A percentile compares a stretch with the other conserved stretches of the same genome.
Evolutionary conservation across 2,797 vertebrate genomes (phyloP).

Genomic region (Danio choprae): DNA sequence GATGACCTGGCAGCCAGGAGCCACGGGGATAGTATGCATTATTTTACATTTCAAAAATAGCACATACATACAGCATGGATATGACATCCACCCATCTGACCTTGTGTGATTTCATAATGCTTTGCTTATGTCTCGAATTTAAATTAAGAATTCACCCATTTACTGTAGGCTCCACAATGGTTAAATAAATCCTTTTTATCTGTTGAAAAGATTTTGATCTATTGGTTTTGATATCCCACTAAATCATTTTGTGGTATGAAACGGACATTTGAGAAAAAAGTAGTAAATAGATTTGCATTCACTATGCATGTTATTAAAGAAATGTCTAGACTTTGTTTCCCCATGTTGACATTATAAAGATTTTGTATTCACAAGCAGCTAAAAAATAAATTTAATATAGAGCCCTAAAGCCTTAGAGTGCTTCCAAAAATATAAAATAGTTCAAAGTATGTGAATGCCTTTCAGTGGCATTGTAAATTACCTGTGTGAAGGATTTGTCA

Average conservation of each 20-base stretch:
- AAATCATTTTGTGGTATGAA: background rate
- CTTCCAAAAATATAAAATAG: background rate
- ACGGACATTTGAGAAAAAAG: background rate
- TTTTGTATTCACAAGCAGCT: background rate
- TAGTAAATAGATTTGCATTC: background rate
- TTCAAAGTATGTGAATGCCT: background rate
- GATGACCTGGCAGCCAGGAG: conserved; percentile 77
- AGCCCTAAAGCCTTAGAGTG: background rate
- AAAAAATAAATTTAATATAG: background rate
- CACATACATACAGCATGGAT: background rate
- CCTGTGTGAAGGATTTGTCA: background rate
- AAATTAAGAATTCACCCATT: background rate
- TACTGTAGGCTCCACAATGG: too few relatives aligned
- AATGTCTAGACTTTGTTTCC: background rate
- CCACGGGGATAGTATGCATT: background rate
- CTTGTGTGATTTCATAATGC: background rate
- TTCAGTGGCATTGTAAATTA: background rate
- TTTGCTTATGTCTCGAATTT: background rate
- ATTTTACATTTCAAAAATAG: background rate
- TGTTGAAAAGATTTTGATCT: background rate
- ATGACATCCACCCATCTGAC: background rate
- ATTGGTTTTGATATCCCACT: background rate
- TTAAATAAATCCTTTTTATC: background rate
- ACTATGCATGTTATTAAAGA: background rate
- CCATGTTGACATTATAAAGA: background rate